Evolutionary conservation across 2,888 invertebrate genomes (phyloP), one percentile per base, ranked within the genome.

Genomic region (Ganaspis brasiliensis): DNA sequence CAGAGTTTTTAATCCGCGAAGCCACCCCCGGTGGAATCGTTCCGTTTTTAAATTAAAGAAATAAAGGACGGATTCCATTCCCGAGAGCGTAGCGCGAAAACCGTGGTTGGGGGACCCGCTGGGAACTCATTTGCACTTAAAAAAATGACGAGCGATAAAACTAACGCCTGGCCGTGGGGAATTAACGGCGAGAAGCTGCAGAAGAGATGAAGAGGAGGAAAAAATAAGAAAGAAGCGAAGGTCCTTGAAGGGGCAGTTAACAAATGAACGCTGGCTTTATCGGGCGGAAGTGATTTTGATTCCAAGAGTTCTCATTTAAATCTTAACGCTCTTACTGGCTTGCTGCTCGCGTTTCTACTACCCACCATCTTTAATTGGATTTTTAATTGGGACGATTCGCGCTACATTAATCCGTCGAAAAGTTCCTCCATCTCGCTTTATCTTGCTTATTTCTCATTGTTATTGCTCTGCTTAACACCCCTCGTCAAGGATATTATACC

Each of bases 71-170:
- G 83, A 83, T 79, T 82, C 82, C 81, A 70, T 80, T 79, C 75
- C 75, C 73, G 67, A 76, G 74, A 76, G 73, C 49, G 75, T 73
- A 72, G 37, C 72, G 73, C 59, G 57, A 67, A 73, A 57, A 59
- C 71, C 45, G 72, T 19, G 52, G 75, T 72, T 75, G 75, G 77
- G 82, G 80, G 81, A 82, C 72, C 78, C 83, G 78, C 73, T 70
- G 79, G 83, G 86, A 89, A 89, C 89, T 90, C 90, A 90, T 90
- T 90, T 90, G 90, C 90, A 90, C 90, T 90, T 90, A 89, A 90
- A 90, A 89, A 90, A 90, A 90, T 90, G 89, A 90, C 89, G 88
- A 87, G 90, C 89, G 87, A 89, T 90, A 90, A 90, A 90, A 88
- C 89, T 89, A 89, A 90, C 89, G 87, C 86, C 84, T 79, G 82